Evolutionary conservation across 2,888 invertebrate genomes (phyloP), one percentile per base, ranked within the genome.

Genomic region (Thelaira solivaga): DNA sequence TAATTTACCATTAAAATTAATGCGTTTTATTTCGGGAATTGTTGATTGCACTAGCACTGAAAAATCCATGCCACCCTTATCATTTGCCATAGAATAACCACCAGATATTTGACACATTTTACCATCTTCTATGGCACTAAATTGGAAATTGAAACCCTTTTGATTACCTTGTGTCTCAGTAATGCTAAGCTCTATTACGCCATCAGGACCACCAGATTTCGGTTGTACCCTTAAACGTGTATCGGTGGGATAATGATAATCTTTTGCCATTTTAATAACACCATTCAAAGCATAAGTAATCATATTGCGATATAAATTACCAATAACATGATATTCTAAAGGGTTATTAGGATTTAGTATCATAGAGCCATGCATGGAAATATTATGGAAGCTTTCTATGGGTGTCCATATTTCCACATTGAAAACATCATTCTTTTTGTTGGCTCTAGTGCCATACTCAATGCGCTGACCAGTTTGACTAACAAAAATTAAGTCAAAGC

Each of bases 51-150:
- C 81, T 10, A 88, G 64, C 4, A 86, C 81, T 0, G 86, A 88
- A 76, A 90, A 86, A 80, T 90, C 89, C 89, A 90, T 90, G 77
- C 90, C 89, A 18, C n/a, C n/a, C n/a, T 88, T 84, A 78, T 84
- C 84, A 57, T 86, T 86, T 34, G 85, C 84, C 4, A 87, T 80
- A 18, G 86, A 86, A 75, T 89, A 89, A 24, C 89, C 88, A 0
- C 88, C 89, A 0, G 86, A 86, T 29, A 89, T 83, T 82, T 88
- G 89, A 62, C 89, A 89, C 86, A 89, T 90, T 81, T 88, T 89
- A 16, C 89, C 87, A 76, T 88, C 87, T 83, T 90, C 89, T 62
- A 88, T 84, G 20, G 88, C 84, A 74, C 85, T 86, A 31, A 88
- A 86, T 7, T 85, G 85, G 80, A 88, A 88, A 16, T 84, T 83